Base-by-base conservation (phyloP, 1,140 invertebrate genomes). In the Sesamia nonagrioides region DNA sequence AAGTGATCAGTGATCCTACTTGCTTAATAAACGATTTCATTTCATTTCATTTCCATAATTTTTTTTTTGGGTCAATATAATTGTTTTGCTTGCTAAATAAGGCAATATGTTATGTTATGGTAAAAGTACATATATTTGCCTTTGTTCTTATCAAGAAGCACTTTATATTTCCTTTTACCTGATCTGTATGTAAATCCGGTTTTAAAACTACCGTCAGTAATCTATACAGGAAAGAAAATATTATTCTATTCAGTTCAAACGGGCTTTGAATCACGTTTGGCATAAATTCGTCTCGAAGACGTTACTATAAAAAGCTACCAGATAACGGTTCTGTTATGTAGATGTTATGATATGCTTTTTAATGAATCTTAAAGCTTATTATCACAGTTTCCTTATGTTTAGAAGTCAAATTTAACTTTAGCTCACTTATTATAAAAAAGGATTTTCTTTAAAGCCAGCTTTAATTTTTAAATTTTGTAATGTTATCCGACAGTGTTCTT, bases 241-340 rank as follows among this genome's bases (percentile, higher is more conserved):
- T 76, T 76, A 76, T 76, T 63, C 60, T 15, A 37, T 63, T 61
- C 60, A 17, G 60, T 42, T 37, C 60, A 63, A 63, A 40, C 60
- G 60, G 35, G 35, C 76, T 78, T 75, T 75, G 80, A 75, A 40
- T 35, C 35, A 18, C 77, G 63, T 40, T 42, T 52, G 42, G 40
- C 73, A 78, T 78, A 75, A 81, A 78, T 78, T 82, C 61, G 60
- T 78, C 66, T 75, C 66, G 37, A 71, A 82, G 75, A 72, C 45
- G n/a, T 78, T 58, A 27, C 71, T 17, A 52, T 69, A 60, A 68
- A 78, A 78, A 40, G 52, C 66, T 60, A 58, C 40, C 33, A 60
- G 80, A 82, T 82, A 82, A 75, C 76, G 54, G 61, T 66, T 76
- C 66, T 76, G 74, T 52, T 37, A 61, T 61, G 74, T 52, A 66